Conservation (phyloP, 2,797 vertebrate genomes). For the Falco concolor region DNA sequence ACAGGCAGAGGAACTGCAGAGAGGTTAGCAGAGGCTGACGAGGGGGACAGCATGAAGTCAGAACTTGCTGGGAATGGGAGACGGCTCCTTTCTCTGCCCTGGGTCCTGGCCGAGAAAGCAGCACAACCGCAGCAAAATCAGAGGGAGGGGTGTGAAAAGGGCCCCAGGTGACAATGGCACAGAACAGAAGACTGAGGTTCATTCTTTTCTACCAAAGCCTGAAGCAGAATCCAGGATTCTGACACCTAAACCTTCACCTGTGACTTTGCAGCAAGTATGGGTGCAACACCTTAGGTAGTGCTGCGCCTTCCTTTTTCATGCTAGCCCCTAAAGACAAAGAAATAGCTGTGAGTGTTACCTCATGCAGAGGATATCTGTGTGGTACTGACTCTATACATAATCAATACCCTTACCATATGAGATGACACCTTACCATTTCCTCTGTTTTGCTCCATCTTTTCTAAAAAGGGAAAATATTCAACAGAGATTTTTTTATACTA, state of each 20-base stretch:
- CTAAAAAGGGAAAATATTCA: not conserved
- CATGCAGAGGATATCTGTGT: not conserved
- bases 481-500: not conserved
- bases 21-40: not conserved
- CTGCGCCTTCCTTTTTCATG: not conserved
- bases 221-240: not conserved
- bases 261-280: not conserved
- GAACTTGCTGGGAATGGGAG: not conserved
- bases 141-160: not conserved
- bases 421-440: not conserved
- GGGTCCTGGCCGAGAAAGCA: fast-evolving
- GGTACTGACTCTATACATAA: not conserved
- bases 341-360: not conserved
- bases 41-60: not conserved
- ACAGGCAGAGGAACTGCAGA: not conserved
- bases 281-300: not conserved
- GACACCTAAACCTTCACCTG: not conserved
- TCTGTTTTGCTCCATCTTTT: not conserved
- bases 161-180: not conserved
- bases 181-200: not conserved
- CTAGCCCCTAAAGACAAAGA: not conserved
- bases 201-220: not conserved
- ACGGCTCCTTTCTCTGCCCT: not conserved
- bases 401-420: not conserved
- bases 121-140: not conserved